These are phyloP conservation scores for Dichetophora obliterata DNA, from an alignment of 2,888 invertebrate species.

Conservation along the genomic window DNA sequence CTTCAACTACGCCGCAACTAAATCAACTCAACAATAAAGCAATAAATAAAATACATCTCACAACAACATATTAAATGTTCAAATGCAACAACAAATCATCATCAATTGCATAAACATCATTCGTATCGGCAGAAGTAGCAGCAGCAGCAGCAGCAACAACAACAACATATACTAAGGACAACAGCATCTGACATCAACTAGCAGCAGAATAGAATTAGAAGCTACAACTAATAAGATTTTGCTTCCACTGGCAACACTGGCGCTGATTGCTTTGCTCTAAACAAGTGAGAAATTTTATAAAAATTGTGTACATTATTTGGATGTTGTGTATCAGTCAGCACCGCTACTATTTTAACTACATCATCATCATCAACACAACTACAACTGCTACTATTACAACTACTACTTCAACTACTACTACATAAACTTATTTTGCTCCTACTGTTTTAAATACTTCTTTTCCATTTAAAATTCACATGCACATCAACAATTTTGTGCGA, in stretches of 20 bases:
- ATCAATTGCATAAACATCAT: constrained; percentile 34
- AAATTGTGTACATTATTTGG: background rate
- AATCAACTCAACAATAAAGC: constrained; percentile 10
- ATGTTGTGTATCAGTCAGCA: constrained; percentile 14
- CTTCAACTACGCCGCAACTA: constrained; percentile 41
- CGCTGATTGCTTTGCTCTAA: background rate
- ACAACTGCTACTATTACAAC: constrained; percentile 12
- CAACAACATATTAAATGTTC: constrained; percentile 36
- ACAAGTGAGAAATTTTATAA: constrained; percentile 12
- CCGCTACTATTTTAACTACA: too few relatives aligned
- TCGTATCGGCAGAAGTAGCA: constrained; percentile 26
- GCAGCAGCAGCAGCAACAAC: too few relatives aligned
- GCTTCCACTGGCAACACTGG: background rate
- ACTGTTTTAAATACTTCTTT: background rate
- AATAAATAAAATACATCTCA: constrained; percentile 31
- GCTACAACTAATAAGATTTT: too few relatives aligned
- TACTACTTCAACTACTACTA: constrained; percentile 28
- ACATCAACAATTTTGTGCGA: too few relatives aligned
- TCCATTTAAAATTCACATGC: too few relatives aligned
- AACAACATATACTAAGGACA: constrained; percentile 6
- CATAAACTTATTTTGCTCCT: constrained; percentile 1
- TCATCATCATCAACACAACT: background rate
- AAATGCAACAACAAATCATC: constrained; percentile 34
- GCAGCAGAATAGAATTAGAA: background rate
- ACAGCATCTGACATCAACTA: background rate